phyloP scores from a whole-genome alignment of 2,113 vertebrate genomes.

The Gallinago undulata region DNA sequence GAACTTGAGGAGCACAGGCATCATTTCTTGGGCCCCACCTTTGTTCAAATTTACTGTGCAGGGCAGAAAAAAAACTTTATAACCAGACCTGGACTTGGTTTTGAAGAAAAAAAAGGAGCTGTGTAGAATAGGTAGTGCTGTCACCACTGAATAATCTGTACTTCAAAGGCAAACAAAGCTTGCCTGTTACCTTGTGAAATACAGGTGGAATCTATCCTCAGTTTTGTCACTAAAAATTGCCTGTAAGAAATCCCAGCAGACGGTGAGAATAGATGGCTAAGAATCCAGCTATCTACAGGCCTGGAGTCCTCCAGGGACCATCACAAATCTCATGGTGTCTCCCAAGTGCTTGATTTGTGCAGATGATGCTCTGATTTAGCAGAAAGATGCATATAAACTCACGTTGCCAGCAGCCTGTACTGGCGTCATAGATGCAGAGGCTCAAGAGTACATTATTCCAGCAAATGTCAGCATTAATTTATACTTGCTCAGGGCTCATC shows the following conservation, averaged over 20 bases:
- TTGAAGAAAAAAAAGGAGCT: not conserved
- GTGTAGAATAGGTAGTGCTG: not conserved
- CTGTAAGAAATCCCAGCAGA: not conserved
- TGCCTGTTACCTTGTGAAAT: not conserved
- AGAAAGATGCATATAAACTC: slow-evolving; percentile 14
- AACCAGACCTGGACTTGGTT: not conserved
- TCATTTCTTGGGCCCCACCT: not conserved
- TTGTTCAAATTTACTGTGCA: not conserved
- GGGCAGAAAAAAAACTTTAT: not conserved
- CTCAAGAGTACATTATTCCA: slow-evolving; percentile 30
- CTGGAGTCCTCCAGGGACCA: not conserved
- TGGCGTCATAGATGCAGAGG: slow-evolving; percentile 16
- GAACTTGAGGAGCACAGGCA: not conserved
- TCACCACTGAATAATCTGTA: not conserved
- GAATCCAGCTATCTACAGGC: not conserved
- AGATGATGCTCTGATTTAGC: slow-evolving; percentile 45
- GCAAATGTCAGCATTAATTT: slow-evolving; percentile 53
- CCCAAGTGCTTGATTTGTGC: slow-evolving; percentile 43
- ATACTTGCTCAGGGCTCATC: slow-evolving; percentile 24
- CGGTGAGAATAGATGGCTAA: not conserved
- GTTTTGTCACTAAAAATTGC: slow-evolving; percentile 8
- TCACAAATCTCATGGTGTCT: slow-evolving; percentile 44
- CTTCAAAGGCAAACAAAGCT: slow-evolving; percentile 44
- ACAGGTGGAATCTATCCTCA: not conserved
- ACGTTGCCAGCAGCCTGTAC: not conserved